phyloP scores from a whole-genome alignment of 2,888 invertebrate species.

The Steinernema scapterisci region DNA sequence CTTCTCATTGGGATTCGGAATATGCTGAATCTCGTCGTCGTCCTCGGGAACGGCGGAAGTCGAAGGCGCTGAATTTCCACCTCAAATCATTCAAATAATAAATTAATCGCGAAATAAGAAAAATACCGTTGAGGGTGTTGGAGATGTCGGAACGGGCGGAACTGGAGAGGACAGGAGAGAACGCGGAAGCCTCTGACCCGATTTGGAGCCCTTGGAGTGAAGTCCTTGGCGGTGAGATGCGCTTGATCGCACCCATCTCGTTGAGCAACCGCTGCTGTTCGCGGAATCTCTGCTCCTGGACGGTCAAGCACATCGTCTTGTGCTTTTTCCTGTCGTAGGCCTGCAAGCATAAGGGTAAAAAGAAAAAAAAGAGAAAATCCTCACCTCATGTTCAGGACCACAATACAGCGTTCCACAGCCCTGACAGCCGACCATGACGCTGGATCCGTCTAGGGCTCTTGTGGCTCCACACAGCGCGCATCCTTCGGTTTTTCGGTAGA shows the following conservation, averaged over 20 bases:
- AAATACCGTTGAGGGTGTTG: too few species aligned
- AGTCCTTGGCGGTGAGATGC: neutral
- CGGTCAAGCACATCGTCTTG: constrained; percentile 51
- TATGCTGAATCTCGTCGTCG: constrained; percentile 43
- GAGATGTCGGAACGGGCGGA: neutral
- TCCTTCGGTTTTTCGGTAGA: neutral
- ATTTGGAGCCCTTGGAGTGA: neutral
- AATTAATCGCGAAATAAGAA: too few species aligned
- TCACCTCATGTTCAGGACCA: constrained; percentile 48
- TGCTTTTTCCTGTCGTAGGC: constrained; percentile 55
- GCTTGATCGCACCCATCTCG: neutral
- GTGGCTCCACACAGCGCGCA: constrained; percentile 34
- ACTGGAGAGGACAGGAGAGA: neutral
- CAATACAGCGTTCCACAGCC: constrained; percentile 49
- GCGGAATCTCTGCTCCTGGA: constrained; percentile 37
- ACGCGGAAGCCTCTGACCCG: constrained; percentile 4
- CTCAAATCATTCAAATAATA: too few species aligned
- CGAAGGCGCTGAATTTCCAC: too few species aligned
- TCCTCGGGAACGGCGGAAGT: neutral
- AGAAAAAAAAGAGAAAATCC: constrained; percentile 21
- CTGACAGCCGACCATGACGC: constrained; percentile 41
- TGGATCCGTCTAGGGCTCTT: neutral
- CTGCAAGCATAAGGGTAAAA: constrained; percentile 37
- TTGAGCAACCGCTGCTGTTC: neutral
- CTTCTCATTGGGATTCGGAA: constrained; percentile 38